These are phyloP conservation scores for Tautogolabrus adspersus DNA, from an alignment of 2,113 vertebrate genomes.

Conservation along the genomic window DNA sequence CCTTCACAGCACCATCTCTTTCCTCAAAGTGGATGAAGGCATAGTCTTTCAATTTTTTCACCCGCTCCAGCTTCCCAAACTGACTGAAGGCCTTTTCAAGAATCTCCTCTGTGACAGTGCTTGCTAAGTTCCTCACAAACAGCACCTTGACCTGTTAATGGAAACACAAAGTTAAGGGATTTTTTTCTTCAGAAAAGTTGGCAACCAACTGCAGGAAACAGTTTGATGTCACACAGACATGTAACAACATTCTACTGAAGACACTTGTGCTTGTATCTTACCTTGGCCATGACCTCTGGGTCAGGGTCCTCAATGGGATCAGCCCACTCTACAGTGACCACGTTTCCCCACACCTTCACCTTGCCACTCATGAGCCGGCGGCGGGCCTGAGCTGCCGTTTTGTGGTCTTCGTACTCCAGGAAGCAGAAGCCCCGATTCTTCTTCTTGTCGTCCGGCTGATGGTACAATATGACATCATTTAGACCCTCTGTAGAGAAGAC, in stretches of 20 bases:
- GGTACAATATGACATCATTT: slow-evolving; percentile 99
- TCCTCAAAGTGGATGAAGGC: slow-evolving; percentile 99
- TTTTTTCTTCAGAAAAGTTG: neutral
- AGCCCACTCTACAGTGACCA: slow-evolving; percentile 99
- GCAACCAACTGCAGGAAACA: neutral
- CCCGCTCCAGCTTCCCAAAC: slow-evolving; percentile 97
- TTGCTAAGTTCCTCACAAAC: slow-evolving; percentile 97
- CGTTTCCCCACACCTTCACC: slow-evolving; percentile 99
- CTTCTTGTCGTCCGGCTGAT: slow-evolving; percentile 99
- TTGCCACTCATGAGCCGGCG: slow-evolving; percentile 99
- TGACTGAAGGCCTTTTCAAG: slow-evolving; percentile 98
- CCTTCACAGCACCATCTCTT: slow-evolving; percentile 97
- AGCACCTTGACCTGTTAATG: slow-evolving; percentile 93
- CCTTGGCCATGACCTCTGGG: slow-evolving; percentile 99
- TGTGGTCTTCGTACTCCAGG: slow-evolving; percentile 99
- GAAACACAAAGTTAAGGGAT: neutral
- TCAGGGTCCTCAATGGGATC: slow-evolving; percentile 99
- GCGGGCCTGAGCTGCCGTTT: slow-evolving; percentile 97
- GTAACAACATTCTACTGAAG: neutral
- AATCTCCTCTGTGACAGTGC: slow-evolving; percentile 97
- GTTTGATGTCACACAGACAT: neutral
- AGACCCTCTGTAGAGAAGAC: slow-evolving; percentile 90
- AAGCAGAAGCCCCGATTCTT: slow-evolving; percentile 99
- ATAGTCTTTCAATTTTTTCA: slow-evolving; percentile 99
- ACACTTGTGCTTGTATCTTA: slow-evolving; percentile 67